These are phyloP conservation scores for Leguminivora glycinivorella DNA, from an alignment of 1,140 invertebrate genomes.

Conservation along the genomic window DNA sequence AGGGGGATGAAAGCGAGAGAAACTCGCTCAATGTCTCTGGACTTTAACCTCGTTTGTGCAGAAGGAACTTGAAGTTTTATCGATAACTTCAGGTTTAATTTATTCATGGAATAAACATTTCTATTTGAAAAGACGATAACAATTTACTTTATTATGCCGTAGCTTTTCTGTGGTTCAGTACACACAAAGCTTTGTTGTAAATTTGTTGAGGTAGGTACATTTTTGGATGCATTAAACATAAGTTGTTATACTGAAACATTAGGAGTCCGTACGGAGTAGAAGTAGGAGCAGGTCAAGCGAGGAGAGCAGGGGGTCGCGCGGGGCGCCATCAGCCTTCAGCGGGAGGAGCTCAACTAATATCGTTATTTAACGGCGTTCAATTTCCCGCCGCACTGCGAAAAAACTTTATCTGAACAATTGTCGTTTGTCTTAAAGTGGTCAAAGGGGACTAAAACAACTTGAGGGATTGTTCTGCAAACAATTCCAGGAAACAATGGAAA, in stretches of 20 bases:
- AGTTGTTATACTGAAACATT: not conserved
- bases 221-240: not conserved
- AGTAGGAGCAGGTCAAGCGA: constrained; percentile 2
- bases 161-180: not conserved
- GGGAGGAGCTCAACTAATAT: not conserved
- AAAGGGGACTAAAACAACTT: constrained; percentile 20
- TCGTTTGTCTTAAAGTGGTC: not conserved
- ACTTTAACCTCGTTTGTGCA: constrained; percentile 1
- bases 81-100: constrained; percentile 22
- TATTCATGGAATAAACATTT: constrained; percentile 22
- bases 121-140: not conserved
- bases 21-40: not conserved
- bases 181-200: constrained; percentile 15
- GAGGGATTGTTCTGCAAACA: not conserved
- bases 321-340: not conserved
- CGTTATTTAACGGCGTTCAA: constrained; percentile 14
- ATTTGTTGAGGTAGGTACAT: constrained; percentile 2
- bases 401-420: constrained; percentile 9
- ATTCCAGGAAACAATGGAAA: not conserved
- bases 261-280: not conserved
- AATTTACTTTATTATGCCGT: not conserved
- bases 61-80: not conserved
- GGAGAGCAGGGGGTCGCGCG: not conserved
- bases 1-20: constrained; percentile 1
- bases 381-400: not conserved